Evolutionary conservation across 2,888 invertebrate genomes (phyloP), one percentile per base, ranked within the genome.

Genomic region (Pristionchus japonicus): DNA sequence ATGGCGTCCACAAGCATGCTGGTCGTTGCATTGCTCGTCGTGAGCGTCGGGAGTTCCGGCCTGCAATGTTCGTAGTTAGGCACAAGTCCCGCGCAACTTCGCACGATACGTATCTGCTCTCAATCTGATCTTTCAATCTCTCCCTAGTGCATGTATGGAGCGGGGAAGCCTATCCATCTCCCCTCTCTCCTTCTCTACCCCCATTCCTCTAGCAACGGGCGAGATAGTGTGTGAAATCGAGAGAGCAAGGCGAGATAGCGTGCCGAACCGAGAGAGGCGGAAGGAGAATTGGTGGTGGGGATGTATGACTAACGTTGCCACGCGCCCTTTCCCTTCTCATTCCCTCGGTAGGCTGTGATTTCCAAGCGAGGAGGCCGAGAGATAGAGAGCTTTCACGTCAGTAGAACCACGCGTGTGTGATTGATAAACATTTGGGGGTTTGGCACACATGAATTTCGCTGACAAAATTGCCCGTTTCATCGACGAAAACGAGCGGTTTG

Each of bases 171-270:
- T 83, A 17, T 40, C 49, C 3, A 27, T 80, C n/a, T 83, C 52
- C 34, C 77, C 77, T 34, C 27, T 43, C 23, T 43, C 15, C 47
- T 80, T 40, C 43, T 20, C 80, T n/a, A 15, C 37, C 74, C n/a
- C 74, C 43, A 23, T 23, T 52, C 52, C 52, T 37, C 57, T 40
- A 85, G 85, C 31, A 49, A 47, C 40, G 84, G 27, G 3, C 15
- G 64, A 85, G 64, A 85, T 64, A 85, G 64, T 47, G 85, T 27
- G 64, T 3, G 27, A 40, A 34, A 85, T 49, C 1, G 67, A 64
- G 43, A 85, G 85, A 85, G 85, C n/a, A n/a, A n/a, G 27, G 3
- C 15, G 64, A 85, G 64, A 85, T 64, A 85, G 64, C 31, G 85
- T 27, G 64, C 2, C 20, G 27, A 34, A 85, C n/a, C 1, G 67